phyloP scores from a whole-genome alignment of 2,888 invertebrate species.

The Choreutis nemorana region DNA sequence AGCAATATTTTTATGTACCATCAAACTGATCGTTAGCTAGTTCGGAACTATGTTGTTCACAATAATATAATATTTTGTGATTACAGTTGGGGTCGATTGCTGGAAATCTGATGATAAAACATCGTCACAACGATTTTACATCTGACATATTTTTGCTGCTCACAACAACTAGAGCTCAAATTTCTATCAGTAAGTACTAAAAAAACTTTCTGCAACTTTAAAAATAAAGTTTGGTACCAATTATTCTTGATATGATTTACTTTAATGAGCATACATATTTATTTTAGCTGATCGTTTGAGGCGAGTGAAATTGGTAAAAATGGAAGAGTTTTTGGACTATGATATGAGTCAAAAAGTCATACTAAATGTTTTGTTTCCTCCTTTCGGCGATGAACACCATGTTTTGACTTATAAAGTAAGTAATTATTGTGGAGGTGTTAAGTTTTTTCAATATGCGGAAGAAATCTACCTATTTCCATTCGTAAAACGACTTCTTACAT shows the following conservation, averaged over 20 bases:
- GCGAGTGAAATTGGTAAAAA: constrained; percentile 16
- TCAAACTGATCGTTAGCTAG: constrained; percentile 8
- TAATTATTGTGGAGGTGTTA: constrained; percentile 42
- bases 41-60: constrained; percentile 3
- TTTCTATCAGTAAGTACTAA: constrained; percentile 38
- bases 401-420: constrained; percentile 71
- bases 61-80: neutral
- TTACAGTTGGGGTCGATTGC: constrained; percentile 71
- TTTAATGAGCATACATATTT: neutral
- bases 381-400: constrained; percentile 44
- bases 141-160: constrained; percentile 72
- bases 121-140: constrained; percentile 70
- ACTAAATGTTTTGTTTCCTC: constrained; percentile 61
- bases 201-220: too few relatives aligned
- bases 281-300: constrained; percentile 11
- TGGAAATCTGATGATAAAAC: constrained; percentile 76
- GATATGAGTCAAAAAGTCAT: constrained; percentile 56
- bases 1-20: constrained; percentile 4
- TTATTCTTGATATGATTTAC: too few relatives aligned
- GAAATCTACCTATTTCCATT: too few relatives aligned
- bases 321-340: constrained; percentile 42
- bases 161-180: constrained; percentile 33
- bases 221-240: too few relatives aligned
- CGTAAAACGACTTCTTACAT: too few relatives aligned
- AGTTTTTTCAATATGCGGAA: too few relatives aligned